Conservation (phyloP, 2,888 invertebrate species). For the Drosophila mulleri region DNA sequence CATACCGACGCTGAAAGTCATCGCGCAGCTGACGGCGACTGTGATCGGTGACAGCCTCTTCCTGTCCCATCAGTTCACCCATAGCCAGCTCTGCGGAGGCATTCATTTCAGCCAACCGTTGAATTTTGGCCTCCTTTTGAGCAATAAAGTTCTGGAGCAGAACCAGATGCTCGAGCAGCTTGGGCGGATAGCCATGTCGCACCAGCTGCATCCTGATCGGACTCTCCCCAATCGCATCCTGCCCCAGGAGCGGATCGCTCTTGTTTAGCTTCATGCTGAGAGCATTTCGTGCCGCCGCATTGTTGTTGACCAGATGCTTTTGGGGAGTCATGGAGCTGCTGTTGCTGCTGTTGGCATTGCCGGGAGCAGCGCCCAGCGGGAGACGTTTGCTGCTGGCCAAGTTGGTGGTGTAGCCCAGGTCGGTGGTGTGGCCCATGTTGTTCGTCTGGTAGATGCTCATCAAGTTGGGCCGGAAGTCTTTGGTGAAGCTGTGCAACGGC, state of each 20-base stretch:
- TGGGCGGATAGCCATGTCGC: constrained; percentile 91
- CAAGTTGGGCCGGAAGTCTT: constrained; percentile 90
- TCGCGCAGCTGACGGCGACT: constrained; percentile 82
- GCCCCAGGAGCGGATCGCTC: constrained; percentile 90
- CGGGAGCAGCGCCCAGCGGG: constrained; percentile 29
- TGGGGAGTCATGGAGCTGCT: constrained; percentile 41
- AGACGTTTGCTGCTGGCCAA: constrained; percentile 73
- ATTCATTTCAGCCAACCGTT: constrained; percentile 93
- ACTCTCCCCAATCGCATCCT: constrained; percentile 84
- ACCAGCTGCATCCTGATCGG: constrained; percentile 85
- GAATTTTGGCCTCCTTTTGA: constrained; percentile 92
- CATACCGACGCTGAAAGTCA: constrained; percentile 96
- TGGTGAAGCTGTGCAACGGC: constrained; percentile 92
- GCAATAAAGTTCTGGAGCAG: constrained; percentile 93
- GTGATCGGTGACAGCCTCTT: constrained; percentile 40
- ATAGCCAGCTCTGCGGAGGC: constrained; percentile 93
- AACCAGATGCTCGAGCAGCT: constrained; percentile 94
- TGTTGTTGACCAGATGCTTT: constrained; percentile 85
- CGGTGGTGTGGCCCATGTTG: constrained; percentile 64
- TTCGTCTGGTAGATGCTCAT: constrained; percentile 73
- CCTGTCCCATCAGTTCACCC: constrained; percentile 39
- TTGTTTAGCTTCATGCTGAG: constrained; percentile 85
- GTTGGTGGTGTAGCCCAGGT: constrained; percentile 86
- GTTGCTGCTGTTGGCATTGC: constrained; percentile 25
- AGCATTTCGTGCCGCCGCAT: constrained; percentile 79